Base-by-base conservation (phyloP, 2,113 vertebrate genomes). In the Bucco capensis region DNA sequence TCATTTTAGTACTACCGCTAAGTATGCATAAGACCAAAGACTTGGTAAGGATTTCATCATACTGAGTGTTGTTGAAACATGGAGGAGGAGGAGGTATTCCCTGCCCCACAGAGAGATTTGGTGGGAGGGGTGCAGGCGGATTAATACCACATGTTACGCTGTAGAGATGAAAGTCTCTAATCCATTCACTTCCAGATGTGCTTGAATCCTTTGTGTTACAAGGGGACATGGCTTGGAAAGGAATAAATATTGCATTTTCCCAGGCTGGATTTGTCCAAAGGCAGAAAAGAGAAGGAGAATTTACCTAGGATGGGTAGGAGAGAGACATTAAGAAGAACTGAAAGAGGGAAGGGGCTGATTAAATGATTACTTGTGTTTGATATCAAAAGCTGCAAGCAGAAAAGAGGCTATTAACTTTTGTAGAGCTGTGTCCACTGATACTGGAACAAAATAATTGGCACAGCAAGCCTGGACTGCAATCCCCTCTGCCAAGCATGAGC, bases 201-300 rank as follows among this genome's bases (percentile, higher is more conserved):
- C 53, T 49, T 8, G 50, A 86, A 79, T 73, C 53, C 37, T 90
- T 69, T 78, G 60, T 4, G 4, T 67, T 60, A 66, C 25, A 78
- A 75, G 67, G 71, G 58, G 58, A 88, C 14, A 58, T 62, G 78
- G 27, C 60, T 73, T 80, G 77, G 42, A 95, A 93, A 88, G 23
- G 57, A 91, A 96, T 90, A 92, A 96, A 94, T 88, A 83, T 72
- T 95, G 81, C 37, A 90, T 91, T 93, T 78, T 87, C 62, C 19
- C 56, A 64, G 51, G 31, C 57, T 85, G 22, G 33, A 23, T 90
- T 92, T 87, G 62, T 91, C 90, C 19, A 15, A 84, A 95, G 89
- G 74, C 86, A 80, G 67, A 78, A 27, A 15, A 76, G 47, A 77
- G 37, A 78, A 66, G 58, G 16, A 53, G 12, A 80, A 81, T 47